Base-by-base conservation (phyloP, 2,888 invertebrate genomes). In the Nymphalis urticae region DNA sequence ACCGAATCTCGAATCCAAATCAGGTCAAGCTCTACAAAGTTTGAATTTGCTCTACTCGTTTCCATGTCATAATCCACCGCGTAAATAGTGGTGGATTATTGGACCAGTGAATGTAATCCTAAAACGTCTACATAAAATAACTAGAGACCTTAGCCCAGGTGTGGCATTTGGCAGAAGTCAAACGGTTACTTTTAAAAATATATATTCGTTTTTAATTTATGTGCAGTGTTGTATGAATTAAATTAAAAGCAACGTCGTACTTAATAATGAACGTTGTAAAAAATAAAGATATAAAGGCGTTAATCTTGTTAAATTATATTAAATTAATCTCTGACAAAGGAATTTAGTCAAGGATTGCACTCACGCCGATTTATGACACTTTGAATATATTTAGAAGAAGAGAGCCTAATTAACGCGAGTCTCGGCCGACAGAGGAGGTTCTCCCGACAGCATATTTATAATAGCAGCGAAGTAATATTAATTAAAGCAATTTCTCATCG, bases 401-500 rank as follows among this genome's bases (percentile, higher is more conserved):
- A 69, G 64, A 27, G 58, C 48, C 64, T 72, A 69, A 67, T 70
- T 71, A 71, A 68, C 48, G 66, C 66, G 42, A 21, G 21, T 6
- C 50, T 67, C 59, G 64, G 69, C 74, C 72, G 72, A 74, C 71
- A 69, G 70, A 66, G 58, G 68, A 56, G 69, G 21, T 58, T 47
- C 59, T 21, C 56, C 54, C 56, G 67, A 67, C 66, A 67, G 66
- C 76, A 77, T 79, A 75, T 79, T 80, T 80, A 80, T 80, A 66
- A 66, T 48, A 64, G 48, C 13, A 10, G 51, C 63, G 69, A 66
- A 70, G 78, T 74, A 72, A 76, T 81, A 83, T 82, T 85, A 83
- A 85, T 84, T 83, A 84, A 80, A 77, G 81, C 79, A 72, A 83
- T 84, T 79, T 83, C 80, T 82, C 82, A 80, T 77, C 76, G 73